Base-by-base conservation (phyloP, 2,797 vertebrate genomes). In the Arnoldichthys spilopterus region DNA sequence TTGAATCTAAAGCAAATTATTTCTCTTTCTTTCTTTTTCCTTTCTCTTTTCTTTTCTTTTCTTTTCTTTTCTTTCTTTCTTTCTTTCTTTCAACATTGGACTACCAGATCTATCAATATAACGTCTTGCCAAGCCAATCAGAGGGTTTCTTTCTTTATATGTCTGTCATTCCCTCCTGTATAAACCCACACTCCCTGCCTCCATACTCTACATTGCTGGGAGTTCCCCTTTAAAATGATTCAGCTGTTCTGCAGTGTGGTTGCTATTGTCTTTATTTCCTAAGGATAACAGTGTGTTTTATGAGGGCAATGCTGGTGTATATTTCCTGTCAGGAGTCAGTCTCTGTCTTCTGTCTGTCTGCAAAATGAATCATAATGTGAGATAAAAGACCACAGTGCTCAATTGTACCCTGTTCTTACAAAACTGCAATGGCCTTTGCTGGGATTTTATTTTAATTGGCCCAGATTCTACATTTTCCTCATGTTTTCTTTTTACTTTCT, bases 281-380 rank as follows among this genome's bases (percentile, higher is more conserved):
- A 84, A 88, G 84, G 80, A 91, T 81, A 89, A 88, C 81, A 85
- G 47, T 82, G 69, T 66, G 47, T 72, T 76, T 86, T 81, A 87
- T 81, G 73, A 84, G 12, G 30, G 63, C 22, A 43, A 73, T 82
- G 43, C 69, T 61, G 64, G 78, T 86, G 80, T 83, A 85, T 71
- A 79, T 81, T 86, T 87, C 70, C 78, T 81, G 82, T 58, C 49
- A 88, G 90, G 88, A 89, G 85, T 87, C 51, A n/a, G n/a, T n/a
- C n/a, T n/a, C n/a, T n/a, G n/a, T n/a, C n/a, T n/a, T n/a, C n/a
- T n/a, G n/a, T n/a, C n/a, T n/a, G n/a, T n/a, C n/a, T n/a, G n/a
- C n/a, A n/a, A n/a, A n/a, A n/a, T n/a, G n/a, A n/a, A n/a, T n/a
- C n/a, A n/a, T n/a, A n/a, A n/a, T n/a, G n/a, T n/a, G n/a, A n/a